Evolutionary conservation across 2,113 vertebrate genomes (phyloP).

Genomic region (Pelobates fuscus): DNA sequence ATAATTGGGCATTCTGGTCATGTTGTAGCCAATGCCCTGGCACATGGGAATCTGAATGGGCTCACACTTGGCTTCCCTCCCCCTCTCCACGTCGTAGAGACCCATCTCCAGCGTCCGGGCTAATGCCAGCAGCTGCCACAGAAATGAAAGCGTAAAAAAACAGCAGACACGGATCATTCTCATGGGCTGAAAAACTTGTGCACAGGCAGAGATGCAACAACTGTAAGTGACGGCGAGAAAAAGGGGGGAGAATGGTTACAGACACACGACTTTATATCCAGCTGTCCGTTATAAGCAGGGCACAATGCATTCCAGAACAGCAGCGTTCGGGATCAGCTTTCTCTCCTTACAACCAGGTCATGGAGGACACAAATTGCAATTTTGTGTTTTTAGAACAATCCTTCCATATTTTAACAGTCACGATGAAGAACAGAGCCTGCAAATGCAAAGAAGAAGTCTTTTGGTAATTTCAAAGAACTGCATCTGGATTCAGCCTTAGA

Average conservation of each 20-base stretch:
- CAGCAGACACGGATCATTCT: conserved; percentile 30
- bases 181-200: conserved; percentile 22
- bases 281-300: conserved; percentile 44
- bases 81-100: conserved; percentile 83
- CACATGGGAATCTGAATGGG: conserved; percentile 94
- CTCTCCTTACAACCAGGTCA: conserved; percentile 31
- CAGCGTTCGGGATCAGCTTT: conserved; percentile 33
- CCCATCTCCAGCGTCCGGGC: conserved; percentile 81
- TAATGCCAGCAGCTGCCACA: conserved; percentile 74
- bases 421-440: conserved; percentile 1
- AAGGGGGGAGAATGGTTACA: conserved; percentile 32
- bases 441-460: not conserved
- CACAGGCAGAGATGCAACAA: not conserved
- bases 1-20: conserved; percentile 96
- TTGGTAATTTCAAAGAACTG: conserved; percentile 10
- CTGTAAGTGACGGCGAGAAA: conserved; percentile 32
- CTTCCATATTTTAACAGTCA: not conserved
- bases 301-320: conserved; percentile 48
- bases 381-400: conserved; percentile 12
- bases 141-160: conserved; percentile 57
- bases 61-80: conserved; percentile 88
- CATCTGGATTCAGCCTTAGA: conserved; percentile 13
- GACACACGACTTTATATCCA: conserved; percentile 47
- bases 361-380: conserved; percentile 19
- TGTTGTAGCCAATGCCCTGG: conserved; percentile 95